phyloP scores from a whole-genome alignment of 1,140 invertebrate genomes.

The Philopotamus ludificatus region DNA sequence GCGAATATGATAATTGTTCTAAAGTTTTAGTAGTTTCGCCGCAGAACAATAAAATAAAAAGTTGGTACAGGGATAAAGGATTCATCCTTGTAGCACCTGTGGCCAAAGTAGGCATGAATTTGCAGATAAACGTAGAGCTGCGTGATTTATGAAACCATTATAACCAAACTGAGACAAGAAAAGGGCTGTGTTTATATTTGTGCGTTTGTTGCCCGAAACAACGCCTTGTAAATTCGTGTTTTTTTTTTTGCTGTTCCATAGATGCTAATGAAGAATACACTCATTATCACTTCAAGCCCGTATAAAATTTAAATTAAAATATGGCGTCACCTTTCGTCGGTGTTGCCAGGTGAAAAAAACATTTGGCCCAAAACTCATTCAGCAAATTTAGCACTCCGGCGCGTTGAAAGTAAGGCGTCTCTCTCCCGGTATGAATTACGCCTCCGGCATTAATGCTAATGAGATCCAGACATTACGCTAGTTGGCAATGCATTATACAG shows the following conservation, averaged over 20 bases:
- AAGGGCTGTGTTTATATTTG: constrained; percentile 9
- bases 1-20: too few species aligned
- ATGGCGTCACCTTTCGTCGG: not conserved
- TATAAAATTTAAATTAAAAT: constrained; percentile 14
- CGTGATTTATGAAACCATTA: constrained; percentile 22
- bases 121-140: constrained; percentile 18
- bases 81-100: constrained; percentile 19
- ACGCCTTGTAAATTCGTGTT: too few species aligned
- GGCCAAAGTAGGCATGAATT: constrained; percentile 24
- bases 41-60: too few species aligned
- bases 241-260: too few species aligned
- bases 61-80: too few species aligned
- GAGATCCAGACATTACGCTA: not conserved
- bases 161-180: not conserved
- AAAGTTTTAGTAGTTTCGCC: too few species aligned
- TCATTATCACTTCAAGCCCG: not conserved
- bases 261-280: too few species aligned
- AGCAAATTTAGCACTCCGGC: not conserved
- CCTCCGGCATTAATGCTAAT: not conserved
- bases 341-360: too few species aligned
- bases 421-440: not conserved
- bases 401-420: not conserved
- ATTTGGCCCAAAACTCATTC: too few species aligned
- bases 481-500: not conserved
- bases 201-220: too few species aligned